Percentiles rank a stretch among this genome's conserved stretches.
These are phyloP conservation scores for Xestia rhomboidea DNA, from an alignment of 2,888 invertebrate species.

Conservation along the genomic window DNA sequence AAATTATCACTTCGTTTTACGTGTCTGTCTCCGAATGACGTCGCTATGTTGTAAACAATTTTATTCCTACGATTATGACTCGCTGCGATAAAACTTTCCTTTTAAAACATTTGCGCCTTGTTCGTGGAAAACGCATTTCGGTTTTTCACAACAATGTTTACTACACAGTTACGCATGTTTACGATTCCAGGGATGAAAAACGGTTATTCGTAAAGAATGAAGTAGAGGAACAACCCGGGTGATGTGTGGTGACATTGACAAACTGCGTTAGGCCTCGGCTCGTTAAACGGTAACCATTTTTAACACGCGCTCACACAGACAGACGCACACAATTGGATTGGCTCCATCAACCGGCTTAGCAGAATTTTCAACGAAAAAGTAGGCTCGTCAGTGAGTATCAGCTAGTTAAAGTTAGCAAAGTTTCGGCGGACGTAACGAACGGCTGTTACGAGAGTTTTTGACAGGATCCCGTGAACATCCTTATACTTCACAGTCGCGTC, in stretches of 20 bases:
- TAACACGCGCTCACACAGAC: constrained; percentile 24
- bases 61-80: constrained; percentile 39
- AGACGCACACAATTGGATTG: constrained; percentile 44
- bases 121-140: constrained; percentile 16
- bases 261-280: constrained; percentile 34
- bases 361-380: constrained; percentile 37
- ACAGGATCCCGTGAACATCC: constrained; percentile 27
- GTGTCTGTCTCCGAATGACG: constrained; percentile 22
- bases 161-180: constrained; percentile 42
- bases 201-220: constrained; percentile 35
- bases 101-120: constrained; percentile 28
- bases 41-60: constrained; percentile 45
- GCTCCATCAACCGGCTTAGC: constrained; percentile 35
- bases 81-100: constrained; percentile 25
- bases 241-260: constrained; percentile 60
- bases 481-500: constrained; percentile 11
- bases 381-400: constrained; percentile 5
- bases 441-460: constrained; percentile 18
- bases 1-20: constrained; percentile 20
- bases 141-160: constrained; percentile 30
- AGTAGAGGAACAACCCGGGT: constrained; percentile 41
- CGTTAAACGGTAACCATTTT: constrained; percentile 56
- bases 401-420: constrained; percentile 17
- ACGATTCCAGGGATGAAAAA: constrained; percentile 46
- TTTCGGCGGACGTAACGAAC: constrained; percentile 9